Percentiles rank a stretch among this genome's conserved stretches.
phyloP scores from a whole-genome alignment of 1,140 invertebrate species.

The Drosophila parvula region DNA sequence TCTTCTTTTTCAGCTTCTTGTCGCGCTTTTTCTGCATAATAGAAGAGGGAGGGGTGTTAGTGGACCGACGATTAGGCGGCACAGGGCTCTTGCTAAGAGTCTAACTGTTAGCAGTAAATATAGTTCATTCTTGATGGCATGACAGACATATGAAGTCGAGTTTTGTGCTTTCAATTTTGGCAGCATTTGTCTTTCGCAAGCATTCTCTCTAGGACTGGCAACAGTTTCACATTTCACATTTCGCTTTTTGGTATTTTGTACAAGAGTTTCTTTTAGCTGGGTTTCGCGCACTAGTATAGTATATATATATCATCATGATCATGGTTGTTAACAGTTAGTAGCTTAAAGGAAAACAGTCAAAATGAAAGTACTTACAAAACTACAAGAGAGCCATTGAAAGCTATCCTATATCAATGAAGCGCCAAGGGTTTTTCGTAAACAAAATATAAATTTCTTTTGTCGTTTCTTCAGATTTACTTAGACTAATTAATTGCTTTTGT shows the following conservation, averaged over 20 bases:
- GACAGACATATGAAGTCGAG: constrained; percentile 52
- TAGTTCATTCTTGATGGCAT: constrained; percentile 61
- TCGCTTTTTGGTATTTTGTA: constrained; percentile 28
- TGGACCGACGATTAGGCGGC: background rate
- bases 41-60: constrained; percentile 52
- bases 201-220: constrained; percentile 45
- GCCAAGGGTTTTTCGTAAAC: constrained; percentile 83
- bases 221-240: constrained; percentile 19
- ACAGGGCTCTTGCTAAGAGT: constrained; percentile 53
- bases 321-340: constrained; percentile 45
- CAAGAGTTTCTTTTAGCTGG: constrained; percentile 14
- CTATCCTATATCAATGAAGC: constrained; percentile 84
- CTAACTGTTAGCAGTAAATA: constrained; percentile 69
- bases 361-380: constrained; percentile 84
- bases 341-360: constrained; percentile 79
- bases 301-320: constrained; percentile 1
- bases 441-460: constrained; percentile 82
- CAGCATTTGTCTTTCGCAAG: constrained; percentile 46
- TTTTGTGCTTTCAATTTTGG: constrained; percentile 45
- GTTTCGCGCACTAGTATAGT: constrained; percentile 20
- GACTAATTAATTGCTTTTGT: constrained; percentile 29
- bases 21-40: constrained; percentile 82
- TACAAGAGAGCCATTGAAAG: constrained; percentile 84
- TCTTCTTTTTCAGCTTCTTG: constrained; percentile 80
- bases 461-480: constrained; percentile 64